Conservation (phyloP, 2,888 invertebrate species). For the Nasonia oneida region DNA sequence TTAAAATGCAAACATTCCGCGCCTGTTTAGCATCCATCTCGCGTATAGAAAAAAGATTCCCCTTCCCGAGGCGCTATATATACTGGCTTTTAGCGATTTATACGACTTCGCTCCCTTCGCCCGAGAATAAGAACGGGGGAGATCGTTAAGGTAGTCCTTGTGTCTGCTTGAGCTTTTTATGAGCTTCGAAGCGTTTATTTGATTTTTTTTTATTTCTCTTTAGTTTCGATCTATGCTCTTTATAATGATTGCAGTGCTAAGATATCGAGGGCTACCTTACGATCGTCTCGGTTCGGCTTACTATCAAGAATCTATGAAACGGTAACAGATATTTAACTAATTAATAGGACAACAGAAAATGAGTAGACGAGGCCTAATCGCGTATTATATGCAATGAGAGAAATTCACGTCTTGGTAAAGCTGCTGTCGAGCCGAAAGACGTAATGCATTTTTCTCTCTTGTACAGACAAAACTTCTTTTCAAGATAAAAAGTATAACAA, state of each 20-base stretch:
- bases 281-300: background rate
- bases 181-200: background rate
- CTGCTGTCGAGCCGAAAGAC: conserved; percentile 25
- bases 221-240: background rate
- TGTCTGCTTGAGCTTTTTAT: background rate
- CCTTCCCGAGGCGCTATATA: background rate
- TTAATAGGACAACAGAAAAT: conserved; percentile 63
- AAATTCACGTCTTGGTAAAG: conserved; percentile 34
- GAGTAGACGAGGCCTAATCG: conserved; percentile 75
- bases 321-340: conserved; percentile 16
- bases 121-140: background rate
- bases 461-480: background rate
- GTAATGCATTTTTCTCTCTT: background rate
- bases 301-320: background rate
- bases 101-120: background rate
- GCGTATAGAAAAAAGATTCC: background rate
- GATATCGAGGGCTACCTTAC: background rate
- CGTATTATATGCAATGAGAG: conserved; percentile 58
- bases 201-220: background rate
- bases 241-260: background rate
- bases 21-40: background rate
- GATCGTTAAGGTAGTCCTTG: background rate
- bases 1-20: conserved; percentile 1
- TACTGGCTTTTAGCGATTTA: conserved; percentile 5
- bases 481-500: background rate